These are phyloP conservation scores for Norana najaformis DNA, from an alignment of 2,888 invertebrate species.

Conservation along the genomic window DNA sequence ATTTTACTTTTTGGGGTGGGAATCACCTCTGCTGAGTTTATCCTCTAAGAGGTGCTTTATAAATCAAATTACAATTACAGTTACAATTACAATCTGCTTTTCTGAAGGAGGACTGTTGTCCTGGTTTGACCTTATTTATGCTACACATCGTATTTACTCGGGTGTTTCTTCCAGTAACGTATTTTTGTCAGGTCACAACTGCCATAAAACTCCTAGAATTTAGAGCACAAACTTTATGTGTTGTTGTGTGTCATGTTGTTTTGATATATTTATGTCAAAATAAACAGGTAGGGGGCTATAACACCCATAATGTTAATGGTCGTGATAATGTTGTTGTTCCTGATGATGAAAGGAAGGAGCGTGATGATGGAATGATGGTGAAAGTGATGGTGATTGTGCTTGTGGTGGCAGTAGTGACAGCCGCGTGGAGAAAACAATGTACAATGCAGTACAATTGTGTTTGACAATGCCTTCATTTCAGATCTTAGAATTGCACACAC, in stretches of 20 bases:
- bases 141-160: too few species aligned
- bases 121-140: not conserved
- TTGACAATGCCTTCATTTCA: too few species aligned
- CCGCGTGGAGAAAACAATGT: too few species aligned
- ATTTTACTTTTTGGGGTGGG: too few species aligned
- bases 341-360: not conserved
- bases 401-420: not conserved
- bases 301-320: not conserved
- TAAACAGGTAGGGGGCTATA: not conserved
- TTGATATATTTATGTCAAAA: not conserved
- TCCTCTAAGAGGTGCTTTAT: too few species aligned
- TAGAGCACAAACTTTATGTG: not conserved
- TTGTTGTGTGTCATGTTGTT: not conserved
- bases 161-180: not conserved
- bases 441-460: too few species aligned
- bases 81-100: too few species aligned
- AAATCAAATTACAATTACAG: too few species aligned
- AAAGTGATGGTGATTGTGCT: not conserved
- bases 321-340: not conserved
- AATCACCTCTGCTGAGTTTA: too few species aligned
- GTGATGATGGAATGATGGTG: not conserved
- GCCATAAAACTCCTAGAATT: not conserved
- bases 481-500: too few species aligned
- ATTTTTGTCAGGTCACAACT: too few species aligned
- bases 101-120: not conserved